Conservation (phyloP, 2,113 vertebrate species). For the Sarotherodon lohbergeri region DNA sequence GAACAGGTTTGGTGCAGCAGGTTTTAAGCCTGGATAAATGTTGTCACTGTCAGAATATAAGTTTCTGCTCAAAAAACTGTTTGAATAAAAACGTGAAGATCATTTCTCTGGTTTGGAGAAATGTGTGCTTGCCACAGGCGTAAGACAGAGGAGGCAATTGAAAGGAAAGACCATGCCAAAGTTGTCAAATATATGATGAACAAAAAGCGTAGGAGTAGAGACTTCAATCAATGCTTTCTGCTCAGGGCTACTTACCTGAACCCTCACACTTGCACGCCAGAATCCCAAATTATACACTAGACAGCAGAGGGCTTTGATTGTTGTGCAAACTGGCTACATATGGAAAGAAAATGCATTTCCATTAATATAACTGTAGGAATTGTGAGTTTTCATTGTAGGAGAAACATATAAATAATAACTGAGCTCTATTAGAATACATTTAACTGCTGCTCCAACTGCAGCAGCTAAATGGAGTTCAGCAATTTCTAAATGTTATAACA, state of each 20-base stretch:
- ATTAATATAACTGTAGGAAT: neutral
- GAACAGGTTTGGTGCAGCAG: neutral
- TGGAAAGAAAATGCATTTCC: neutral
- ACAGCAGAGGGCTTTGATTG: neutral
- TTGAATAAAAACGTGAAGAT: slow-evolving; percentile 41
- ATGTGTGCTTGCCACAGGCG: neutral
- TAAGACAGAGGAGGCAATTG: neutral
- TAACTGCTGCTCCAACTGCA: neutral
- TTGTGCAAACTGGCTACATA: neutral
- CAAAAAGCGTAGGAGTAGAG: neutral
- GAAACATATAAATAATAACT: neutral
- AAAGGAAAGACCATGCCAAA: neutral
- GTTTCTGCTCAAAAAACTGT: neutral
- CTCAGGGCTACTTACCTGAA: neutral
- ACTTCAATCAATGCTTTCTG: neutral
- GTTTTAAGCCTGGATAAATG: neutral
- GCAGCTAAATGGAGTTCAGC: neutral
- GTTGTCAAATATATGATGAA: neutral
- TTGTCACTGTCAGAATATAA: neutral
- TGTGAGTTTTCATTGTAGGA: neutral
- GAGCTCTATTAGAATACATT: neutral
- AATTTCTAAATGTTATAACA: neutral
- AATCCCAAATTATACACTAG: neutral
- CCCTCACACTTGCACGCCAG: neutral
- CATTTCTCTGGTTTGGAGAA: neutral